Conservation (phyloP, 2,888 invertebrate genomes). For the Hydrotaea diabolus region DNA sequence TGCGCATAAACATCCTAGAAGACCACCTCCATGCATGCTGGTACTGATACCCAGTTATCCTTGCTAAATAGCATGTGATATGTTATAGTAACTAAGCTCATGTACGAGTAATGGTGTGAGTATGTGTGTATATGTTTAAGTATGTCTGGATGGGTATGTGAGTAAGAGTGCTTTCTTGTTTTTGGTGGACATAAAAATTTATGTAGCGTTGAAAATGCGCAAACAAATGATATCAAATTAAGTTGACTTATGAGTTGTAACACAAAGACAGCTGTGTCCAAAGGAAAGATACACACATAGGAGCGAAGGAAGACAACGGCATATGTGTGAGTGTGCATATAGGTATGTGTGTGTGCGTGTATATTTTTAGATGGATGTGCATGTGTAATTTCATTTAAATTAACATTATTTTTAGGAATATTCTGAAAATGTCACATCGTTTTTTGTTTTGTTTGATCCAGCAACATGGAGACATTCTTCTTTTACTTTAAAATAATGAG, state of each 20-base stretch:
- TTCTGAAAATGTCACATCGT: conserved; percentile 48
- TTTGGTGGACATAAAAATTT: conserved; percentile 69
- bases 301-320: conserved; percentile 28
- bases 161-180: conserved; percentile 23
- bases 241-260: conserved; percentile 79
- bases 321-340: conserved; percentile 30
- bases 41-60: conserved; percentile 60
- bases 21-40: conserved; percentile 24
- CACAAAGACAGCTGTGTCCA: conserved; percentile 74
- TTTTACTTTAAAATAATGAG: conserved; percentile 62
- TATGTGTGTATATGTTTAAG: conserved; percentile 4
- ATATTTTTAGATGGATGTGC: not conserved
- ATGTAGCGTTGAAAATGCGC: conserved; percentile 77
- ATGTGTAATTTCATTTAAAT: conserved; percentile 64
- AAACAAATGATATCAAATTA: conserved; percentile 78
- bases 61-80: conserved; percentile 62
- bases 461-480: conserved; percentile 44
- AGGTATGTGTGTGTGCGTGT: not conserved
- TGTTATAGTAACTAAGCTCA: conserved; percentile 45
- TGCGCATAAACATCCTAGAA: conserved; percentile 34
- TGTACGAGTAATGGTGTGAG: not conserved
- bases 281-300: conserved; percentile 14
- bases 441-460: not conserved
- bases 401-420: conserved; percentile 55
- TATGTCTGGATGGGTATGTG: not conserved